Percentiles rank a stretch among this genome's conserved stretches.
Evolutionary conservation across 2,113 vertebrate genomes (phyloP).

Genomic region (Halichoeres trimaculatus): DNA sequence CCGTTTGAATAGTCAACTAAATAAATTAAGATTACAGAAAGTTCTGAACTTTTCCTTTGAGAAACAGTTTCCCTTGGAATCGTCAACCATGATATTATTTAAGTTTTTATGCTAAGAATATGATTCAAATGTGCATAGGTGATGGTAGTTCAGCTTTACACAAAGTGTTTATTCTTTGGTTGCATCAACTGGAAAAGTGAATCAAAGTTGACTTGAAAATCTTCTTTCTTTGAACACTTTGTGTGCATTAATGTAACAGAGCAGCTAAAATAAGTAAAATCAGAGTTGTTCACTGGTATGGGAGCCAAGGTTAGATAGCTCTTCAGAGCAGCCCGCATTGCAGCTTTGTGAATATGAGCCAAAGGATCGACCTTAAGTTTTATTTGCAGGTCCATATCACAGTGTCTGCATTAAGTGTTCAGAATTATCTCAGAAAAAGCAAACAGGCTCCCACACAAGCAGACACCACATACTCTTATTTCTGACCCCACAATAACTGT

Average conservation of each 20-base stretch:
- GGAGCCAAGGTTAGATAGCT: background rate
- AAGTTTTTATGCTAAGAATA: no score
- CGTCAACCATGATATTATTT: no score
- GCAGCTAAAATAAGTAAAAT: constrained; percentile 35
- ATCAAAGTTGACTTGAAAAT: constrained; percentile 14
- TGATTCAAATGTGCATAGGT: constrained; percentile 20
- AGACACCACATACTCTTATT: constrained; percentile 9
- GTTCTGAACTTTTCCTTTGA: no score
- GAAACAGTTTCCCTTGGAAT: no score
- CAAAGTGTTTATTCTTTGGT: background rate
- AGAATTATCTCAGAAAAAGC: constrained; percentile 7
- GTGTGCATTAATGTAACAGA: constrained; percentile 9
- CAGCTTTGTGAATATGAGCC: background rate
- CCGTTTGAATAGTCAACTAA: no score
- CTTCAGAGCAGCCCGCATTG: background rate
- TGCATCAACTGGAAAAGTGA: background rate
- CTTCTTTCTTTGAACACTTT: constrained; percentile 20
- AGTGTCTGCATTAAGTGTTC: constrained; percentile 3
- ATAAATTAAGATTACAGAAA: no score
- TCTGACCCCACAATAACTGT: constrained; percentile 30
- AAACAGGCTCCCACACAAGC: constrained; percentile 39
- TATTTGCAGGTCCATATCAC: constrained; percentile 17
- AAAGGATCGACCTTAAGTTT: constrained; percentile 2
- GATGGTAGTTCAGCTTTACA: background rate
- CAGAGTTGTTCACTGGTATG: constrained; percentile 7